These are phyloP conservation scores for Stenchaetothrips biformis DNA, from an alignment of 2,888 invertebrate genomes.

Conservation along the genomic window DNA sequence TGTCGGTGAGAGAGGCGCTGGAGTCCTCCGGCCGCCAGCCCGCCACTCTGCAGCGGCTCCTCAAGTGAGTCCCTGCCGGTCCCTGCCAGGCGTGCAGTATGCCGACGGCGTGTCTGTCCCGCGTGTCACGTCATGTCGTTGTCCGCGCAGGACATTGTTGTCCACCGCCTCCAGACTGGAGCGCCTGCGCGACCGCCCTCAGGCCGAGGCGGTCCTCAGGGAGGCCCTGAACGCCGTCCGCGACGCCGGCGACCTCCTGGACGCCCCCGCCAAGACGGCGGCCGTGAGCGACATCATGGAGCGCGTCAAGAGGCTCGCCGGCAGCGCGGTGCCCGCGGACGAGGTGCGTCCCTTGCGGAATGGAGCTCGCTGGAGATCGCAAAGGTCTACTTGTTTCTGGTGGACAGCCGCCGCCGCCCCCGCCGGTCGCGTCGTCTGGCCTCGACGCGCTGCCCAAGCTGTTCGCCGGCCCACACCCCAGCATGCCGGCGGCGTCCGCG, in stretches of 20 bases:
- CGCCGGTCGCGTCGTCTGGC: not conserved
- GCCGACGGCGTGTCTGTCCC: not conserved
- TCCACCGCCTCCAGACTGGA: not conserved
- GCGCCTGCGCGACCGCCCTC: not conserved
- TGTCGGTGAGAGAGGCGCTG: too few relatives aligned
- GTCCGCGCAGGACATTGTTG: not conserved
- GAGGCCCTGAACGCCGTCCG: not conserved
- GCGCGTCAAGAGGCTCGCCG: not conserved
- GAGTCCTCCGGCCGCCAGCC: too few relatives aligned
- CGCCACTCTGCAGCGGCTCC: too few relatives aligned
- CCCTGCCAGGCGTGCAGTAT: too few relatives aligned
- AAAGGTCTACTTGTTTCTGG: not conserved
- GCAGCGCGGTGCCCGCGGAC: not conserved
- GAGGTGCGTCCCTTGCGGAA: not conserved
- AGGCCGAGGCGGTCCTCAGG: not conserved
- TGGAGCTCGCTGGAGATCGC: too few relatives aligned
- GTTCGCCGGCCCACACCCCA: constrained; percentile 24
- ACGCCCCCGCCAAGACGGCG: not conserved
- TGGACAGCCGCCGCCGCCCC: not conserved
- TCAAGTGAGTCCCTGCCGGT: too few relatives aligned
- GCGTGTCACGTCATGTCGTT: not conserved
- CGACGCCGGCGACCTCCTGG: not conserved
- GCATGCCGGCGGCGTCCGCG: constrained; percentile 28
- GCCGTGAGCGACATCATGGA: not conserved
- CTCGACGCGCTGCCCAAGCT: constrained; percentile 26